A percentile compares a stretch with the other conserved stretches of the same genome.
phyloP scores from a whole-genome alignment of 2,888 invertebrate genomes.

The Lutraria lutraria region DNA sequence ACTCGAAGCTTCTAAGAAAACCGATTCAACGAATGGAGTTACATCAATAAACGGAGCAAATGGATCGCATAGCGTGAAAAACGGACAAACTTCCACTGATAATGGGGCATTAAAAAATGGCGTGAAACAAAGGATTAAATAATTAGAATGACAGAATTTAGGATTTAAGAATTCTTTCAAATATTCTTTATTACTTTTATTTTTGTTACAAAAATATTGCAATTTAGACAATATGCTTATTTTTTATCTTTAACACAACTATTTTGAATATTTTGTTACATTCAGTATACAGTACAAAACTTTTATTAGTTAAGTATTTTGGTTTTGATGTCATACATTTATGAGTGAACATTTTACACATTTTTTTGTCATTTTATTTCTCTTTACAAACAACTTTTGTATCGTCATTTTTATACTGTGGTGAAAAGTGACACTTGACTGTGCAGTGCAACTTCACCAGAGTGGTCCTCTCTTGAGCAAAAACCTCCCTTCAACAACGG shows the following conservation, averaged over 20 bases:
- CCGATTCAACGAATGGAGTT: slow-evolving; percentile 47
- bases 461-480: too few species aligned
- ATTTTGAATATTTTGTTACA: neutral
- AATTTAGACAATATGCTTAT: neutral
- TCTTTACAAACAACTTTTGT: neutral
- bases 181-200: neutral
- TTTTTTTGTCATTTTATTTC: slow-evolving; percentile 5
- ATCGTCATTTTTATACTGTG: neutral
- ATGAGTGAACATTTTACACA: neutral
- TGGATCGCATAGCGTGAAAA: slow-evolving; percentile 18
- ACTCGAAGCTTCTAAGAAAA: slow-evolving; percentile 50
- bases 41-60: neutral
- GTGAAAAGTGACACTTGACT: neutral
- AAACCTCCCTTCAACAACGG: too few species aligned
- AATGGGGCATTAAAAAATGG: slow-evolving; percentile 8
- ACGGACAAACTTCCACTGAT: slow-evolving; percentile 14
- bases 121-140: neutral
- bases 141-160: neutral
- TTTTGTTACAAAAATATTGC: slow-evolving; percentile 6
- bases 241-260: neutral
- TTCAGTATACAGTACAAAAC: neutral
- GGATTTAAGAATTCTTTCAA: neutral
- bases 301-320: neutral
- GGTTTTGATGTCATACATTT: neutral
- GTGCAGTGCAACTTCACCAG: too few species aligned